Percentiles rank a stretch among this genome's conserved stretches.
Conservation (phyloP, 2,888 invertebrate genomes). For the Diploptera punctata region DNA sequence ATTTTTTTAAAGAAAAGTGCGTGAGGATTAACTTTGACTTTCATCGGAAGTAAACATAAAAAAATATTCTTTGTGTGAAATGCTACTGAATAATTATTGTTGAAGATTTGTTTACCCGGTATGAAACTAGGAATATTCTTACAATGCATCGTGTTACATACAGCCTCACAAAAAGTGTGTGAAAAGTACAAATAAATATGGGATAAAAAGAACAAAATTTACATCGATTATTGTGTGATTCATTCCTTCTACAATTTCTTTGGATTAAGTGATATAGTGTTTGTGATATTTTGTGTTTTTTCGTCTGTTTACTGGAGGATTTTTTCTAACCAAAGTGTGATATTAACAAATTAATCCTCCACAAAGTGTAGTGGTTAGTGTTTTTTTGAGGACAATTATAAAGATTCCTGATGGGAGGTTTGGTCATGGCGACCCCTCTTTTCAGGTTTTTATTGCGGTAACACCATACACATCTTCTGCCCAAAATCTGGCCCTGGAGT, state of each 20-base stretch:
- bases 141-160: too few relatives aligned
- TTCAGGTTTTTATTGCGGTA: conserved; percentile 15
- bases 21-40: too few relatives aligned
- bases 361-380: conserved; percentile 4
- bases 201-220: conserved; percentile 24
- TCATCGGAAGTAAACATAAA: too few relatives aligned
- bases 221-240: conserved; percentile 8
- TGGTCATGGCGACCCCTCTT: conserved; percentile 22
- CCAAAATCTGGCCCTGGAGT: background rate
- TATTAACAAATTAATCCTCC: background rate
- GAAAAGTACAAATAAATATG: conserved; percentile 14
- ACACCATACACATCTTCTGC: background rate
- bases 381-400: conserved; percentile 3
- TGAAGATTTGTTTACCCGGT: too few relatives aligned
- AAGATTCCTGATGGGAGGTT: background rate
- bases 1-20: too few relatives aligned
- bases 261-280: conserved; percentile 22
- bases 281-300: conserved; percentile 20
- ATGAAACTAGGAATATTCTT: conserved; percentile 18
- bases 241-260: background rate
- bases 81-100: too few relatives aligned
- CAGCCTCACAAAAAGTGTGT: background rate
- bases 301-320: background rate
- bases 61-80: too few relatives aligned
- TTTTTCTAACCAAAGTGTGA: conserved; percentile 16